Conservation (phyloP, 2,888 invertebrate genomes). For the Alloplasta piceator region DNA sequence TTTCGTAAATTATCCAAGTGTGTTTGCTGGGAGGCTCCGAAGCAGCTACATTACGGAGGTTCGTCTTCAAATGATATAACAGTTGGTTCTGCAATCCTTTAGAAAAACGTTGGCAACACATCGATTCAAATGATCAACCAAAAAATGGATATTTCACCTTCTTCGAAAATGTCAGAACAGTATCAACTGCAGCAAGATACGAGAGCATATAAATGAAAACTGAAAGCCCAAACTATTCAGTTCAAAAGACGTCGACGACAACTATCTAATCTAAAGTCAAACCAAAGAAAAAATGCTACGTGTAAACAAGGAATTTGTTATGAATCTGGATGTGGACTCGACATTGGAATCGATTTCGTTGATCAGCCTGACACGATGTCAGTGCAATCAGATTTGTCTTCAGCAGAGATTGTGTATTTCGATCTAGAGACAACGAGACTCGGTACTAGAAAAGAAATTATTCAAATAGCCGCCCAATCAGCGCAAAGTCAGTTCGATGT, state of each 20-base stretch:
- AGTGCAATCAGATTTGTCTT: background rate
- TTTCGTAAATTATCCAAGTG: no score
- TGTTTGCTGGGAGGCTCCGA: conserved; percentile 57
- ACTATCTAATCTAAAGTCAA: conserved; percentile 36
- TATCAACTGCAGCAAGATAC: conserved; percentile 39
- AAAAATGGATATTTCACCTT: conserved; percentile 42
- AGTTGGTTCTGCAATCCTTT: conserved; percentile 55
- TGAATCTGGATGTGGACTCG: conserved; percentile 52
- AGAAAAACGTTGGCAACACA: conserved; percentile 59
- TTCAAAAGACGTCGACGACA: conserved; percentile 58
- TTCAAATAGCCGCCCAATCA: no score
- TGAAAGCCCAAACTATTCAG: conserved; percentile 8
- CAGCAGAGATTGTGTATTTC: conserved; percentile 26
- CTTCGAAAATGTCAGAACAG: conserved; percentile 37
- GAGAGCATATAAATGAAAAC: conserved; percentile 3
- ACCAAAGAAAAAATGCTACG: conserved; percentile 16
- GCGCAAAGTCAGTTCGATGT: no score
- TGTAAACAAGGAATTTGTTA: conserved; percentile 50
- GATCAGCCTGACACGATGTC: conserved; percentile 12
- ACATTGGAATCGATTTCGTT: conserved; percentile 54
- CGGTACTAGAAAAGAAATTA: no score
- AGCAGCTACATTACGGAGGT: conserved; percentile 62
- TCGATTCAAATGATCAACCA: conserved; percentile 26
- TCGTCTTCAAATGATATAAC: conserved; percentile 61
- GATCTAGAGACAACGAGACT: conserved; percentile 46